These are phyloP conservation scores for Cossypha niveicapilla DNA, from an alignment of 2,797 vertebrate species.

Conservation along the genomic window DNA sequence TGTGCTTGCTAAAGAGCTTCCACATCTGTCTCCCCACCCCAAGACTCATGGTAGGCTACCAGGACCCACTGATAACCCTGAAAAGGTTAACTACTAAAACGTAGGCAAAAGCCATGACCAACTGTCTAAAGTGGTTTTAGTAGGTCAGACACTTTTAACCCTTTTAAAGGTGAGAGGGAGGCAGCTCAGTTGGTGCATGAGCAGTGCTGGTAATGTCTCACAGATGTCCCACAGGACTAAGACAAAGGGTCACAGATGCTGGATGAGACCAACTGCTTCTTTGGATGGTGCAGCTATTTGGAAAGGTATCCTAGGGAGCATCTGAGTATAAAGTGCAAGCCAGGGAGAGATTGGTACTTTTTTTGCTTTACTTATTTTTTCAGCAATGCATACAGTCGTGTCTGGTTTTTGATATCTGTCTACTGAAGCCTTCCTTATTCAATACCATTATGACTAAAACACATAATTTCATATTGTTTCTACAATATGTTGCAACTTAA, in stretches of 20 bases:
- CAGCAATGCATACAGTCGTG: background rate
- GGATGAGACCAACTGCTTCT: background rate
- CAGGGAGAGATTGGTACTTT: background rate
- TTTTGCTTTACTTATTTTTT: background rate
- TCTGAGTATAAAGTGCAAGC: background rate
- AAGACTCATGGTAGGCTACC: background rate
- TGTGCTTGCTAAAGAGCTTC: background rate
- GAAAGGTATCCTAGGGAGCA: background rate
- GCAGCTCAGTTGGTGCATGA: rapidly evolving
- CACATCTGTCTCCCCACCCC: rapidly evolving
- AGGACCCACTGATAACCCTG: background rate
- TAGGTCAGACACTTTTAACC: background rate
- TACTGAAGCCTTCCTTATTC: background rate
- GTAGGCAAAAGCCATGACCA: background rate
- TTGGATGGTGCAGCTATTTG: background rate
- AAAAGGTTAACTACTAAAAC: background rate
- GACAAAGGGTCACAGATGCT: background rate
- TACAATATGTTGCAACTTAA: background rate
- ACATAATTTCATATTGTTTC: background rate
- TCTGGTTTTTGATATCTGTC: background rate
- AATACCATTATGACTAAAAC: background rate
- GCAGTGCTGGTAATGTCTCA: background rate
- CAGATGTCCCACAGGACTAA: background rate
- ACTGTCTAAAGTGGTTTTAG: background rate
- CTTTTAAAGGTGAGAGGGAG: background rate